Conservation (phyloP, 2,888 invertebrate genomes). For the Schrankia costaestrigalis region DNA sequence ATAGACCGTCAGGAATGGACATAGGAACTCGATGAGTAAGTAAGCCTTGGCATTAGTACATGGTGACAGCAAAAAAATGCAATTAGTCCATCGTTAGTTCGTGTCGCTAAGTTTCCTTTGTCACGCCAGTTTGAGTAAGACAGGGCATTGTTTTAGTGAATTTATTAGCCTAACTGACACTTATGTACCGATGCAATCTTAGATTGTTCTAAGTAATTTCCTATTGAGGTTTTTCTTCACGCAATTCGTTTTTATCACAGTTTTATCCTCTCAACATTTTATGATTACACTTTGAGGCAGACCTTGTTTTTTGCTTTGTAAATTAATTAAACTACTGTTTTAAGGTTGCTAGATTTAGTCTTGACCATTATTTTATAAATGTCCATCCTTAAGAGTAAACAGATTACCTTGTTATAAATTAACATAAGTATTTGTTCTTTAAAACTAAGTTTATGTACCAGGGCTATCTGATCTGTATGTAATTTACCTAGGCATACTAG, state of each 20-base stretch:
- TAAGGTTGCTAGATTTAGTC: no score
- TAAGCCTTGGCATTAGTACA: conserved; percentile 72
- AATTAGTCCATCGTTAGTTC: conserved; percentile 68
- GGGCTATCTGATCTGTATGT: conserved; percentile 28
- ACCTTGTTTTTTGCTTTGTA: no score
- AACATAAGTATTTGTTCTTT: not conserved
- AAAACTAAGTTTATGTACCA: conserved; percentile 6
- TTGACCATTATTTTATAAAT: no score
- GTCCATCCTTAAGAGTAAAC: not conserved
- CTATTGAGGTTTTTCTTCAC: conserved; percentile 16
- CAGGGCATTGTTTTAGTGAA: conserved; percentile 71
- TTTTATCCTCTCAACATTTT: no score
- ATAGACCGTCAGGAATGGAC: conserved; percentile 69
- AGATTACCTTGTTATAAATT: not conserved
- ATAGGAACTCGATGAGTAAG: conserved; percentile 75
- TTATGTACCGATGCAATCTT: conserved; percentile 37
- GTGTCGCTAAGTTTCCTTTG: conserved; percentile 69
- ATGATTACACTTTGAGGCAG: no score
- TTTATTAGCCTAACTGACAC: conserved; percentile 60
- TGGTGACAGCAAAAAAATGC: conserved; percentile 69
- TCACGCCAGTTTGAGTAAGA: conserved; percentile 59
- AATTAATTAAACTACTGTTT: no score
- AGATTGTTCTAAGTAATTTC: conserved; percentile 28
- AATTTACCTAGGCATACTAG: conserved; percentile 43
- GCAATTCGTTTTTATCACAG: conserved; percentile 11